These are phyloP conservation scores for Ectropis crepuscularia DNA, from an alignment of 2,888 invertebrate genomes.

Conservation along the genomic window DNA sequence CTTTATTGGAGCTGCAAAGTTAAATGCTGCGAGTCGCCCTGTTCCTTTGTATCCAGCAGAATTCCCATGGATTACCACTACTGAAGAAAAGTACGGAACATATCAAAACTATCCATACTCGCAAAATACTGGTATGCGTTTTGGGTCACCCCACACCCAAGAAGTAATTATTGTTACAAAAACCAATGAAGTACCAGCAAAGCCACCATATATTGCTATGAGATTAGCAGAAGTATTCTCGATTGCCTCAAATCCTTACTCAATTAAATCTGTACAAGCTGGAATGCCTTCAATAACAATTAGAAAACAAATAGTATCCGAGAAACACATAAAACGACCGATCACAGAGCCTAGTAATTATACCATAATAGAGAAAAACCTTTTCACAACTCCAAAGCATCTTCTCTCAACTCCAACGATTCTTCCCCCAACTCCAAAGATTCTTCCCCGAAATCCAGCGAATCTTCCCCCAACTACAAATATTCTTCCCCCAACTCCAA, in stretches of 20 bases:
- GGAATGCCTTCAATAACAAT: background rate
- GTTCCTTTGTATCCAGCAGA: slow-evolving; percentile 13
- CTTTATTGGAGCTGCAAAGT: slow-evolving; percentile 3
- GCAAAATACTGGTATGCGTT: slow-evolving; percentile 49
- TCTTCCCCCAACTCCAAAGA: too few relatives aligned
- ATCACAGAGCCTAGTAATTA: too few relatives aligned
- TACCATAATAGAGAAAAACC: too few relatives aligned
- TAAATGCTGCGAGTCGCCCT: slow-evolving; percentile 14
- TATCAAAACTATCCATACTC: slow-evolving; percentile 51
- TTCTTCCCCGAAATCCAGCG: too few relatives aligned
- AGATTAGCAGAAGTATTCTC: slow-evolving; percentile 45
- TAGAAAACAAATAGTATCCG: background rate
- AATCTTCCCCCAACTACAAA: too few relatives aligned
- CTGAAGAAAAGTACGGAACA: slow-evolving; percentile 25
- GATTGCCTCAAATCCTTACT: slow-evolving; percentile 29
- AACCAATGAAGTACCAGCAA: slow-evolving; percentile 38
- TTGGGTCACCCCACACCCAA: slow-evolving; percentile 43
- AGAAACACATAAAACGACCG: too few relatives aligned
- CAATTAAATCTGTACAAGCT: slow-evolving; percentile 14
- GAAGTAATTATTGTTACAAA: slow-evolving; percentile 47
- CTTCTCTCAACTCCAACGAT: too few relatives aligned
- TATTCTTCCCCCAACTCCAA: too few relatives aligned
- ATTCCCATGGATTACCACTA: slow-evolving; percentile 24
- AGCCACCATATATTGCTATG: slow-evolving; percentile 46
- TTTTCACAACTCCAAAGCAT: too few relatives aligned